These are phyloP conservation scores for Mionectes olivaceus DNA, from an alignment of 2,797 vertebrate genomes.

Conservation along the genomic window DNA sequence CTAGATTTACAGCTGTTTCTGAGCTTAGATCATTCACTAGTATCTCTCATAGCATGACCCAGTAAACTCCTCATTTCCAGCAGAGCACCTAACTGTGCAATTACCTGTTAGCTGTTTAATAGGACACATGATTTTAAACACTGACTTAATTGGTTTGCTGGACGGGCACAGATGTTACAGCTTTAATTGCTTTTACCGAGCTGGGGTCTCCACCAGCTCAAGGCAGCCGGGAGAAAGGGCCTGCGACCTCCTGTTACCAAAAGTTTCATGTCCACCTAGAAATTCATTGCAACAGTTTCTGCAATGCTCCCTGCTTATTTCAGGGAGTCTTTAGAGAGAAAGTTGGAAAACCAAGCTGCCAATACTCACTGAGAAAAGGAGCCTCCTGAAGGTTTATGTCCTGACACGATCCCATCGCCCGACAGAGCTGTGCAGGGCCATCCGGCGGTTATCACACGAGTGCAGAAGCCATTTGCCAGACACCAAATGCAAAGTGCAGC, in stretches of 20 bases:
- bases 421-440: neutral
- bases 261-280: neutral
- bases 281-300: neutral
- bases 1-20: neutral
- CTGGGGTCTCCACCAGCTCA: neutral
- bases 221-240: neutral
- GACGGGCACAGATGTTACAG: neutral
- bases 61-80: neutral
- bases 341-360: neutral
- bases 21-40: neutral
- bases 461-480: neutral
- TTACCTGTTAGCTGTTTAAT: neutral
- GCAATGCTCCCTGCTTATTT: neutral
- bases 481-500: rapidly evolving
- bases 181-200: neutral
- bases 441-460: rapidly evolving
- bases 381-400: neutral
- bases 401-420: rapidly evolving
- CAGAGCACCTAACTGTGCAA: neutral
- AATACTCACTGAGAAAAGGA: neutral
- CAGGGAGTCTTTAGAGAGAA: neutral
- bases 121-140: neutral
- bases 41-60: neutral
- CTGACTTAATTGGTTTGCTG: neutral
- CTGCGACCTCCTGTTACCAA: neutral